These are phyloP conservation scores for Podabrus alpinus DNA, from an alignment of 2,888 invertebrate species.

Conservation along the genomic window DNA sequence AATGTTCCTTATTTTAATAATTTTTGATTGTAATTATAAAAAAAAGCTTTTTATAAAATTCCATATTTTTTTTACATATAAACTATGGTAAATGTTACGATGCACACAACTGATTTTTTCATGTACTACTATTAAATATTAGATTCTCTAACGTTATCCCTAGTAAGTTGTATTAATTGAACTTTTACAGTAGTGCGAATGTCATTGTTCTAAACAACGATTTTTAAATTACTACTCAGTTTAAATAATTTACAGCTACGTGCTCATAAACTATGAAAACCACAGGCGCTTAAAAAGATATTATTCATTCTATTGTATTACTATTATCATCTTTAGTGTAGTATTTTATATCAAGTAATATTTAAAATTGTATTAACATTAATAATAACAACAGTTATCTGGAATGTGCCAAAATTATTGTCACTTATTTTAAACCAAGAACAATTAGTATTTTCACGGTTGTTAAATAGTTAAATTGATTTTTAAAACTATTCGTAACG, in stretches of 20 bases:
- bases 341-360: not conserved
- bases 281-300: not conserved
- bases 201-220: slow-evolving; percentile 38
- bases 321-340: not conserved
- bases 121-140: too few species aligned
- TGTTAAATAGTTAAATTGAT: not conserved
- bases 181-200: slow-evolving; percentile 13
- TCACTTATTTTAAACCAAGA: not conserved
- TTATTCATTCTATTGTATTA: not conserved
- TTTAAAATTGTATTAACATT: not conserved
- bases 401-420: not conserved
- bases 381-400: not conserved
- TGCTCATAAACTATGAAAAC: not conserved
- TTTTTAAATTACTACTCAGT: slow-evolving; percentile 17
- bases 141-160: not conserved
- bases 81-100: too few species aligned
- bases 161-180: not conserved
- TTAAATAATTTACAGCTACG: slow-evolving; percentile 17
- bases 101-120: too few species aligned
- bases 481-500: not conserved
- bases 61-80: too few species aligned
- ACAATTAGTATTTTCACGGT: not conserved
- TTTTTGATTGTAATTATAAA: too few species aligned
- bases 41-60: too few species aligned
- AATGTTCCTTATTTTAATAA: too few species aligned